These are phyloP conservation scores for Neodiprion virginianus DNA, from an alignment of 1,140 invertebrate genomes.

Conservation along the genomic window DNA sequence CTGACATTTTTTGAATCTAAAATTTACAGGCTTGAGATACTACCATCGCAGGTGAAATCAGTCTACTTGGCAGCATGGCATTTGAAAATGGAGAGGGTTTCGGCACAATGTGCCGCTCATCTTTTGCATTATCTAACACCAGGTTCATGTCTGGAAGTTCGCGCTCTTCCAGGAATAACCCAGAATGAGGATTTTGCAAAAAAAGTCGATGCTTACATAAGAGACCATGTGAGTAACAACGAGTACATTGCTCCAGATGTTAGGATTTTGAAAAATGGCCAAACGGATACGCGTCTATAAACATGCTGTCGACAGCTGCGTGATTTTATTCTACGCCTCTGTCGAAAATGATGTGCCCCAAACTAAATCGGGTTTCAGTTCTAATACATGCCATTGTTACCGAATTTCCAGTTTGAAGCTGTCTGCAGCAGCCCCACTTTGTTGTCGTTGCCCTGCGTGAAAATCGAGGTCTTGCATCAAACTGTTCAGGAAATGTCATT, in stretches of 20 bases:
- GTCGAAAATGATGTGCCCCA: background rate
- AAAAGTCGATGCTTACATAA: conserved; percentile 76
- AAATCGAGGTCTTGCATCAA: conserved; percentile 72
- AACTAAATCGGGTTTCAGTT: background rate
- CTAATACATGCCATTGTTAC: no score
- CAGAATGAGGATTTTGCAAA: conserved; percentile 67
- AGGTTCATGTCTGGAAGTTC: conserved; percentile 75
- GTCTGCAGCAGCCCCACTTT: conserved; percentile 67
- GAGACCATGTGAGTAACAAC: conserved; percentile 67
- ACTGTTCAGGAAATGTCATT: conserved; percentile 69
- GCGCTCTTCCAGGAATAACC: conserved; percentile 72
- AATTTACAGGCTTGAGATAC: conserved; percentile 64
- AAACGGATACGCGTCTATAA: no score
- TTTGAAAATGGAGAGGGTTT: conserved; percentile 77
- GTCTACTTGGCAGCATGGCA: conserved; percentile 77
- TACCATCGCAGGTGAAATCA: conserved; percentile 68
- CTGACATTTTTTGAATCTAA: background rate
- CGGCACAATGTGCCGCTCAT: conserved; percentile 73
- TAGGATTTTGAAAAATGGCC: no score
- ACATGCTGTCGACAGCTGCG: conserved; percentile 4
- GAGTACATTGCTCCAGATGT: background rate
- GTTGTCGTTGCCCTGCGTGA: conserved; percentile 68
- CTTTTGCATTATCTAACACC: conserved; percentile 72
- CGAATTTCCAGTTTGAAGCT: conserved; percentile 61
- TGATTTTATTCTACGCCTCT: no score